Evolutionary conservation across 2,113 vertebrate species (phyloP), one percentile per base, ranked within the genome.

Genomic region (Oryzias woworae): DNA sequence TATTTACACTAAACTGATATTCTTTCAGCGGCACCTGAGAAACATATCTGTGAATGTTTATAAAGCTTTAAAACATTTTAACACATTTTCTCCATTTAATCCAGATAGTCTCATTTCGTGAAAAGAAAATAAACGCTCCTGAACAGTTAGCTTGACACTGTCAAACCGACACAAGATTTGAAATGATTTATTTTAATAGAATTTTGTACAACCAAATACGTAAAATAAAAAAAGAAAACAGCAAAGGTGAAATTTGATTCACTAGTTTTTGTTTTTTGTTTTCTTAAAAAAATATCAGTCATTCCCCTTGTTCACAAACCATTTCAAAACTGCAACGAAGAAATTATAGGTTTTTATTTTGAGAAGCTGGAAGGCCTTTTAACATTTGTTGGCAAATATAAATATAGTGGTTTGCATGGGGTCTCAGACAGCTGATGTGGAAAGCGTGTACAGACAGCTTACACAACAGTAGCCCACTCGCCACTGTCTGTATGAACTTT

Each of bases 361-460:
- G 43, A 85, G 80, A 86, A 85, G 71, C 74, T 84, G 88, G 86
- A 91, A 92, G 88, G 91, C 87, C 88, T 84, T 36, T 36, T 78
- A 77, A 78, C 85, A 85, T 90, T 89, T 91, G 85, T 87, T 91
- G 91, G 88, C 91, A 89, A 88, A 91, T 92, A 92, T 92, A 92
- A 92, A 92, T 92, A 92, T 92, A 92, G 90, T 92, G 91, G 91
- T 92, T 86, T 90, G 90, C 86, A 91, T 82, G 84, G 87, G 88
- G 89, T 88, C 62, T 89, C 76, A 87, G 89, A 90, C 62, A 86
- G 81, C 53, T 87, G 62, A 81, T 82, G 87, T 79, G 81, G 83
- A 89, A 88, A 91, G 87, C 88, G 87, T 77, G 70, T 85, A 86
- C 83, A 70, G 85, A 86, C 79, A 80, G 82, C 86, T 81, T 69